Conservation (phyloP, 2,888 invertebrate species). For the Rhagium mordax region DNA sequence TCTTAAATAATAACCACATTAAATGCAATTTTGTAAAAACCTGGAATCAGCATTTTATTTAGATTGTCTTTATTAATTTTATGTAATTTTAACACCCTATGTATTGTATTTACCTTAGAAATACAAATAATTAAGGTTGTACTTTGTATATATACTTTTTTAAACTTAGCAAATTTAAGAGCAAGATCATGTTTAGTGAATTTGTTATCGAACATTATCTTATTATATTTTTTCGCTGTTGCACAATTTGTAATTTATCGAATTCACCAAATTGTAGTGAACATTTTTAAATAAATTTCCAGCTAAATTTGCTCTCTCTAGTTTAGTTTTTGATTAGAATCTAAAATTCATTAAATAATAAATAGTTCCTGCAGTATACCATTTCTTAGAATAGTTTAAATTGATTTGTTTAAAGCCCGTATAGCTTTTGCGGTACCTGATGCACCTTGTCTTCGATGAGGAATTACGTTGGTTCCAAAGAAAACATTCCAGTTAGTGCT, state of each 20-base stretch:
- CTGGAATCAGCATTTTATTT: too few species aligned
- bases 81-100: background rate
- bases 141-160: background rate
- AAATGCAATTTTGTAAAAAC: too few species aligned
- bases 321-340: slow-evolving; percentile 20
- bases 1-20: too few species aligned
- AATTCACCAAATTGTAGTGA: slow-evolving; percentile 18
- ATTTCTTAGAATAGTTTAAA: background rate
- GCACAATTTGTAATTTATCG: slow-evolving; percentile 3
- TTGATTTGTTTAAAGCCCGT: background rate
- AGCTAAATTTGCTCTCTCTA: slow-evolving; percentile 22
- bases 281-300: slow-evolving; percentile 17
- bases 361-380: background rate
- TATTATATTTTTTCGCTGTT: background rate
- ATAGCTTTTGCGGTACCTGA: background rate
- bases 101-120: background rate
- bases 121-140: background rate
- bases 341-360: slow-evolving; percentile 8
- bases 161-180: background rate
- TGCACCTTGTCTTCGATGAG: background rate
- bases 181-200: slow-evolving; percentile 21
- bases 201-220: background rate
- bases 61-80: background rate
- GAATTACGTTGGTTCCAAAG: background rate
- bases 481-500: background rate